Evolutionary conservation across 1,140 invertebrate genomes (phyloP), one percentile per base, ranked within the genome.

Genomic region (Drosophila pallidifrons): DNA sequence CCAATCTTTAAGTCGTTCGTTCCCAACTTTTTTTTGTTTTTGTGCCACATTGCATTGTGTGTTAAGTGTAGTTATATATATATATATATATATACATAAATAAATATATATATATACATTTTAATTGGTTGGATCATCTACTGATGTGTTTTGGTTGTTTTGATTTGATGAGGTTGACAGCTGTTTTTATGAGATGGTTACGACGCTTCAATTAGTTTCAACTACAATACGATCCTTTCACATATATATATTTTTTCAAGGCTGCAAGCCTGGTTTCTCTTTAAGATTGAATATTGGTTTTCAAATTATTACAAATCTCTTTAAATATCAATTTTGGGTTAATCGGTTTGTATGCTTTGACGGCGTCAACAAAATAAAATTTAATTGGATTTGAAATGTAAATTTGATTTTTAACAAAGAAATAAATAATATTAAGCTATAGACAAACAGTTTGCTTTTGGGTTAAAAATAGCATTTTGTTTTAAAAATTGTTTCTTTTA

Each of bases 181-280:
- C 16, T 54, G 67, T 58, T 71, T 25, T 72, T 45, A 67, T 68
- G 54, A 68, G 71, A 55, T 74, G 67, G 58, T 81, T 81, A 74
- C 63, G 79, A 60, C 47, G 78, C 77, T 55, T 49, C 67, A 78
- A 82, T 82, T 85, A 83, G 81, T 83, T 85, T 55, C 74, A 81
- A 83, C 82, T 85, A 85, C 77, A 55, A 38, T 57, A 41, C 54
- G 51, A 32, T 57, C 16, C 35, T 20, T 38, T 41, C 11, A 54
- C 7, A 30, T 54, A 30, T 5, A 7, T 49, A 25, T 25, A 0
- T 25, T 25, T 25, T 25, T 32, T 11, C 35, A 57, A 41, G 35
- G 15, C 54, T 57, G 54, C 35, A 57, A 38, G 32, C 32, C 54
- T 41, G 41, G 5, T 6, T 10, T 38, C 10, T 38, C 35, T 10